Evolutionary conservation across 2,888 invertebrate genomes (phyloP).

Genomic region (Andricus curvator): DNA sequence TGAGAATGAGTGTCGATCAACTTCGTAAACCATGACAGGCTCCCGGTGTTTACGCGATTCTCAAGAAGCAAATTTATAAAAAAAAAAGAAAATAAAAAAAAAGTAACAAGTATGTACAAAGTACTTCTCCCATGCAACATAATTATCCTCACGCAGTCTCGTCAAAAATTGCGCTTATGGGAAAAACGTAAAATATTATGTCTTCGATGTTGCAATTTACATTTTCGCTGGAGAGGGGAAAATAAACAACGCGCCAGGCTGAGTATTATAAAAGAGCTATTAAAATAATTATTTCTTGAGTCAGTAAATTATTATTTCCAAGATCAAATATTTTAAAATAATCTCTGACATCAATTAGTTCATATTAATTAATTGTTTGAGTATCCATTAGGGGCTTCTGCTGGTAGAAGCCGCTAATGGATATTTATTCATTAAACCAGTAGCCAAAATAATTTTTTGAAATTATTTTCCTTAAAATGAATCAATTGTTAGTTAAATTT

Average conservation of each 20-base stretch:
- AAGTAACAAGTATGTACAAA: slow-evolving; percentile 11
- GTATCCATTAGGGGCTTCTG: too few relatives aligned
- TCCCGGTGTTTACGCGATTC: slow-evolving; percentile 26
- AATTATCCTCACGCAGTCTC: slow-evolving; percentile 19
- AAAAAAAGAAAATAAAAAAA: neutral
- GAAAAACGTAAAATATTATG: neutral
- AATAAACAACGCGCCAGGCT: neutral
- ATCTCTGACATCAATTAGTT: too few relatives aligned
- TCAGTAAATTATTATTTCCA: neutral
- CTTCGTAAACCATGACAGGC: slow-evolving; percentile 37
- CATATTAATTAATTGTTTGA: too few relatives aligned
- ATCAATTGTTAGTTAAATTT: too few relatives aligned
- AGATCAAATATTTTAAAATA: too few relatives aligned
- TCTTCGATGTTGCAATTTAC: neutral
- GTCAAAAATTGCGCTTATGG: neutral
- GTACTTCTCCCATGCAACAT: slow-evolving; percentile 19
- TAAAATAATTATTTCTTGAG: neutral
- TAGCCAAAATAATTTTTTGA: too few relatives aligned
- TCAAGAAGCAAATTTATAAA: slow-evolving; percentile 22
- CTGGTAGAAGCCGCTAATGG: too few relatives aligned
- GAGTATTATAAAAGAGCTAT: neutral
- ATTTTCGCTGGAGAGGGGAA: neutral
- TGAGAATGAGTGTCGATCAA: slow-evolving; percentile 32
- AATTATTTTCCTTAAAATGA: too few relatives aligned
- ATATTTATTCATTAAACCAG: too few relatives aligned